Evolutionary conservation across 2,113 vertebrate species (phyloP).

Genomic region (Neoarius graeffei): DNA sequence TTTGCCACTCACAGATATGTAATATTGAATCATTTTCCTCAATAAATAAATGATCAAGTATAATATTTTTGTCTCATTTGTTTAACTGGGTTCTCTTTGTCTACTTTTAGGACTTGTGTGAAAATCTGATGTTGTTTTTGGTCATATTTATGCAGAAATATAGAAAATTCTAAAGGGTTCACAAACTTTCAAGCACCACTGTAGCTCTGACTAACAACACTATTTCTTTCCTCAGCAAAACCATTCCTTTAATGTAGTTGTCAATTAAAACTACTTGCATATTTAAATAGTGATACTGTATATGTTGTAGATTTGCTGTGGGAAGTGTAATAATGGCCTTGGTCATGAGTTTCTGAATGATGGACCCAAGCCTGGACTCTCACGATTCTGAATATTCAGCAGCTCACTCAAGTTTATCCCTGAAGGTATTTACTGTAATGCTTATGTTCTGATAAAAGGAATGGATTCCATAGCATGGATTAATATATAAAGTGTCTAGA

Average conservation of each 20-base stretch:
- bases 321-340: constrained; percentile 87
- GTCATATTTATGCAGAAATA: too few relatives aligned
- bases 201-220: not conserved
- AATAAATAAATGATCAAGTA: too few relatives aligned
- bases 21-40: too few relatives aligned
- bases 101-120: too few relatives aligned
- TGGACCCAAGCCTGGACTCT: constrained; percentile 78
- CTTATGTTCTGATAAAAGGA: not conserved
- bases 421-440: constrained; percentile 75
- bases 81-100: too few relatives aligned
- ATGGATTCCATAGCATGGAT: not conserved
- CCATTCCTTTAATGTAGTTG: not conserved
- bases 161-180: too few relatives aligned
- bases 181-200: too few relatives aligned
- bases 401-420: constrained; percentile 90
- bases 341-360: constrained; percentile 94
- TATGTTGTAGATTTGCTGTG: constrained; percentile 76
- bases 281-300: not conserved
- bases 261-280: not conserved
- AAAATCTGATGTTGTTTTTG: too few relatives aligned
- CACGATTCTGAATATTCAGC: constrained; percentile 99
- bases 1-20: too few relatives aligned
- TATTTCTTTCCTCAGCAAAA: not conserved
- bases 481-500: not conserved
- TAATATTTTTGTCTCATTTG: too few relatives aligned